These are phyloP conservation scores for Nasonia longicornis DNA, from an alignment of 1,140 invertebrate species.

Conservation along the genomic window DNA sequence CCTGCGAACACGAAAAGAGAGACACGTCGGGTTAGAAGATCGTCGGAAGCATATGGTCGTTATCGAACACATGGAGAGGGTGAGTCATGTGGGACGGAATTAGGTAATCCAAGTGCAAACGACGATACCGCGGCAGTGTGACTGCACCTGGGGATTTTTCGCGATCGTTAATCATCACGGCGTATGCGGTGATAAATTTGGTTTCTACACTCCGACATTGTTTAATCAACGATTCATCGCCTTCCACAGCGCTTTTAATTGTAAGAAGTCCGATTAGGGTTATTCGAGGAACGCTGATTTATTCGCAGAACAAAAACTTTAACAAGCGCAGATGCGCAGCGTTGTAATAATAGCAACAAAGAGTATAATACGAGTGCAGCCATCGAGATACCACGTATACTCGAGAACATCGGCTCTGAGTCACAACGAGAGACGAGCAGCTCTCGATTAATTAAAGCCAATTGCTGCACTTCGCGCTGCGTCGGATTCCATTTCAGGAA, in stretches of 20 bases:
- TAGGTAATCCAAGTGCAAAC: too few species aligned
- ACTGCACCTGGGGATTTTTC: background rate
- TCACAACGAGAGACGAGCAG: background rate
- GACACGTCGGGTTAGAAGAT: too few species aligned
- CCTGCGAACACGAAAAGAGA: constrained; percentile 68
- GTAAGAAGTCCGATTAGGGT: background rate
- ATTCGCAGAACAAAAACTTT: background rate
- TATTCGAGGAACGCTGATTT: background rate
- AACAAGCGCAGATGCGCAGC: too few species aligned
- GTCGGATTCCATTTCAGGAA: too few species aligned
- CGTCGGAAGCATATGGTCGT: too few species aligned
- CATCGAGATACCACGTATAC: background rate
- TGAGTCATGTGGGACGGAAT: too few species aligned
- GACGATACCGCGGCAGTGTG: too few species aligned
- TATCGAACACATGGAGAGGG: too few species aligned
- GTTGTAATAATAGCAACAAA: background rate
- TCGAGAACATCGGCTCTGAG: background rate
- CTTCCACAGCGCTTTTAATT: background rate
- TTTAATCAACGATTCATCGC: background rate
- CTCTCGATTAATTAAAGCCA: too few species aligned
- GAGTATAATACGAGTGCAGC: too few species aligned
- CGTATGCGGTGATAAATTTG: background rate
- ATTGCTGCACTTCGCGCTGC: too few species aligned
- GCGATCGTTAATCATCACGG: background rate
- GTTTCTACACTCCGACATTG: background rate